Percentiles rank a stretch among this genome's conserved stretches.
Conservation (phyloP, 2,888 invertebrate genomes). For the Drosophila bunnanda region DNA sequence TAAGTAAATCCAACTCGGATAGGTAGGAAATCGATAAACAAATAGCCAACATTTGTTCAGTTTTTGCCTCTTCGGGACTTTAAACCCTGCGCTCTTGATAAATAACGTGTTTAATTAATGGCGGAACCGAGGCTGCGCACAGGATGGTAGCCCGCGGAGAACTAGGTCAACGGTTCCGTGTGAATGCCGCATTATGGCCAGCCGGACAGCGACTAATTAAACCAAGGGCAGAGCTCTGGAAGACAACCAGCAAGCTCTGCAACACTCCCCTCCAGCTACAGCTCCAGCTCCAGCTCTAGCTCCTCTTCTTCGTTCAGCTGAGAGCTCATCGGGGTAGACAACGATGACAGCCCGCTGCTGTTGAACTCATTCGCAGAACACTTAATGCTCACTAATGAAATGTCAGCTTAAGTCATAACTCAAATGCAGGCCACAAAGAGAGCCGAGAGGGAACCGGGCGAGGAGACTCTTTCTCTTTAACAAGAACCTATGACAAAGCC, state of each 20-base stretch:
- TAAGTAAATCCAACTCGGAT: conserved; percentile 4
- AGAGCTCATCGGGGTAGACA: conserved; percentile 19
- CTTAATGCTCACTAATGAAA: conserved; percentile 83
- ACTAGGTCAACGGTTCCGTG: conserved; percentile 64
- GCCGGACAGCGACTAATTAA: conserved; percentile 63
- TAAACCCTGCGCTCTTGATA: conserved; percentile 59
- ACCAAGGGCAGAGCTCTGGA: conserved; percentile 43
- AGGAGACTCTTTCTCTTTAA: conserved; percentile 4
- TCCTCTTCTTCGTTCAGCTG: conserved; percentile 2
- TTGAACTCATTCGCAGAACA: conserved; percentile 77
- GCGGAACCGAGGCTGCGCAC: conserved; percentile 17
- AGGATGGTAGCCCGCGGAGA: conserved; percentile 40
- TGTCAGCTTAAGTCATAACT: conserved; percentile 84
- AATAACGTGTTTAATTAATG: conserved; percentile 75
- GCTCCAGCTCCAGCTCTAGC: background rate
- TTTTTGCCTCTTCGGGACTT: conserved; percentile 28
- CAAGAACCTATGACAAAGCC: conserved; percentile 57
- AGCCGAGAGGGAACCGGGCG: conserved; percentile 15
- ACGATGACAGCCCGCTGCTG: conserved; percentile 48
- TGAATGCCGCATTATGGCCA: conserved; percentile 52
- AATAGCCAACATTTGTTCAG: conserved; percentile 25
- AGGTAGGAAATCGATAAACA: conserved; percentile 31
- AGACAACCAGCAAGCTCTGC: conserved; percentile 10
- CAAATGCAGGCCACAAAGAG: conserved; percentile 65
- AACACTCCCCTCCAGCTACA: conserved; percentile 2